Evolutionary conservation across 2,797 vertebrate species (phyloP).

Genomic region (Pangasius djambal): DNA sequence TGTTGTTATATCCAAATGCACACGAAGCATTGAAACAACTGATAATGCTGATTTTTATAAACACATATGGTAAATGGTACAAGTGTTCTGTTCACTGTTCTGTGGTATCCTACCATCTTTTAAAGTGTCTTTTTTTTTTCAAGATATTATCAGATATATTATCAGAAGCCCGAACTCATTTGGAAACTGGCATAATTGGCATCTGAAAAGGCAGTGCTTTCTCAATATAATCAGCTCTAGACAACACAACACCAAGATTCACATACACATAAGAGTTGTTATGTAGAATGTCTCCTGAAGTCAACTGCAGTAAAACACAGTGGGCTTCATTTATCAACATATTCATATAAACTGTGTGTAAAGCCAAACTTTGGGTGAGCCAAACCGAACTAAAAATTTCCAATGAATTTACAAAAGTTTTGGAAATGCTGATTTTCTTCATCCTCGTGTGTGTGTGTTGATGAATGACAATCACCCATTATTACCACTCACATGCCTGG

Average conservation of each 20-base stretch:
- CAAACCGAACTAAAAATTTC: neutral
- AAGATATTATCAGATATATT: neutral
- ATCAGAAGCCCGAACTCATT: neutral
- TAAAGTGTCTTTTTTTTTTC: neutral
- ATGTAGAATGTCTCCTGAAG: neutral
- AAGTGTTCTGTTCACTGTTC: slow-evolving; percentile 7
- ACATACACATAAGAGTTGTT: neutral
- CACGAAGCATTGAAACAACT: neutral
- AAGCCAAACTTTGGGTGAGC: neutral
- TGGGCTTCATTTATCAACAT: neutral
- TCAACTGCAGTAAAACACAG: neutral
- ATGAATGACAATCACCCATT: neutral
- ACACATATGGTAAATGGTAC: slow-evolving; percentile 1
- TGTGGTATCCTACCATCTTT: neutral
- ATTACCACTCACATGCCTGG: neutral
- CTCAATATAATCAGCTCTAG: neutral
- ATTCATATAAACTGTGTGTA: neutral
- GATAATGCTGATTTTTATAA: slow-evolving; percentile 2
- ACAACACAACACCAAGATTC: neutral
- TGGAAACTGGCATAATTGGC: neutral
- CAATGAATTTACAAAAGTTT: neutral
- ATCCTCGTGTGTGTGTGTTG: too few species aligned
- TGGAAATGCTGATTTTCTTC: neutral
- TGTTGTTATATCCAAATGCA: slow-evolving; percentile 24
- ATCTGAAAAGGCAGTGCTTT: neutral